A percentile compares a stretch with the other conserved stretches of the same genome.
These are phyloP conservation scores for Podocnemis expansa DNA, from an alignment of 2,113 vertebrate species.

Conservation along the genomic window DNA sequence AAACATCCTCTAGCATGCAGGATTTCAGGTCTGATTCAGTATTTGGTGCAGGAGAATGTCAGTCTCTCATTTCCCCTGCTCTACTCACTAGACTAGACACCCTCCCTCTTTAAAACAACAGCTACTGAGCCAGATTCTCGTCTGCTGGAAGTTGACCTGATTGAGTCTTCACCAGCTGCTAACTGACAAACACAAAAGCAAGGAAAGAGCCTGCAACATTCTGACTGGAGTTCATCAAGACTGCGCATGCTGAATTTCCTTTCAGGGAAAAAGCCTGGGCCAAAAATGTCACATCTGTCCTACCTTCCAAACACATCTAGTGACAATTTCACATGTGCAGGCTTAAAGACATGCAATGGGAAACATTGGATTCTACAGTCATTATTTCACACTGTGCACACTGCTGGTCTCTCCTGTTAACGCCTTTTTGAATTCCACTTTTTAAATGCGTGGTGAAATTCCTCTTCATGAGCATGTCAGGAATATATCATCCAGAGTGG, in stretches of 20 bases:
- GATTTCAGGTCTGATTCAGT: neutral
- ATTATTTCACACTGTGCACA: neutral
- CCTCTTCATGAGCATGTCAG: neutral
- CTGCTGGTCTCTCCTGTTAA: neutral
- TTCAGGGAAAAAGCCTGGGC: neutral
- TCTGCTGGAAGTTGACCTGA: neutral
- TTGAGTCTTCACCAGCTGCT: neutral
- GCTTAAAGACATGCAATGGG: neutral
- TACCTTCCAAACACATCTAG: neutral
- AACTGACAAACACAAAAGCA: neutral
- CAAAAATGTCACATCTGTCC: neutral
- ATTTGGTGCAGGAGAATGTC: neutral
- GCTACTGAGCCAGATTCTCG: neutral
- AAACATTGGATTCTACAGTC: neutral
- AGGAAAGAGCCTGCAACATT: neutral
- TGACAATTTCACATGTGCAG: rapidly evolving
- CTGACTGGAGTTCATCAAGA: neutral
- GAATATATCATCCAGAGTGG: neutral
- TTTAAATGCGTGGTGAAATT: neutral
- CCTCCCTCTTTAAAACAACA: neutral
- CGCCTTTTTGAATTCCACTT: neutral
- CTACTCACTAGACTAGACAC: neutral
- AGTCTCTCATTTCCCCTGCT: neutral
- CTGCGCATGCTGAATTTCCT: neutral
- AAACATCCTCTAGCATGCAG: neutral